Percentiles rank a stretch among this genome's conserved stretches.
These are phyloP conservation scores for Pegoplata infirma DNA, from an alignment of 2,888 invertebrate species.

Conservation along the genomic window DNA sequence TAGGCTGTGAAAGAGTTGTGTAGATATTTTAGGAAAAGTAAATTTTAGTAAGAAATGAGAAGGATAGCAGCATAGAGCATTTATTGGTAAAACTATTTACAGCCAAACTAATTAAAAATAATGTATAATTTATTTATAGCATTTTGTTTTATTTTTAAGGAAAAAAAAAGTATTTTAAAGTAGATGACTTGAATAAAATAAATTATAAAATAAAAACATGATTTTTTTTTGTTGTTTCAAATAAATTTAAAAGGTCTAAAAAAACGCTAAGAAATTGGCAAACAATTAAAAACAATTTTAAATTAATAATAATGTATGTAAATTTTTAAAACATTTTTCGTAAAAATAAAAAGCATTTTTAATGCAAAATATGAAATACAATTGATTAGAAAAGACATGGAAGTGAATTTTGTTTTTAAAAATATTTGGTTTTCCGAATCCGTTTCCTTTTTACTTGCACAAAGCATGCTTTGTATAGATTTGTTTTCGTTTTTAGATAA, in stretches of 20 bases:
- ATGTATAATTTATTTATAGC: not conserved
- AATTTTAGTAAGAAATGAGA: not conserved
- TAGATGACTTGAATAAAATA: conserved; percentile 16
- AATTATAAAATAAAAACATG: conserved; percentile 20
- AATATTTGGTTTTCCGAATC: conserved; percentile 1
- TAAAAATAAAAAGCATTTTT: conserved; percentile 18
- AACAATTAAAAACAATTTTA: not conserved
- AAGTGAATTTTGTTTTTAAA: conserved; percentile 15
- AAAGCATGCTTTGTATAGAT: conserved; percentile 40
- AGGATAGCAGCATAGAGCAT: not conserved
- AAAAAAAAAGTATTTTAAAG: conserved; percentile 2
- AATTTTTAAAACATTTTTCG: conserved; percentile 6
- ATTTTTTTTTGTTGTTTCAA: conserved; percentile 8
- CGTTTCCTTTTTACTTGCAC: conserved; percentile 28
- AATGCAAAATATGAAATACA: conserved; percentile 9
- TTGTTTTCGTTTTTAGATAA: not conserved
- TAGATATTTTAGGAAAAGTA: not conserved
- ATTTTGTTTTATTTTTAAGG: not conserved
- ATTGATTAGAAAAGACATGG: not conserved
- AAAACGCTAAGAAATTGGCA: conserved; percentile 9
- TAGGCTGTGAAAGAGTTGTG: not conserved
- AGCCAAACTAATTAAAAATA: conserved; percentile 10
- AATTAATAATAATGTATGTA: not conserved
- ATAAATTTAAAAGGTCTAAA: not conserved
- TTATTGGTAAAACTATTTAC: conserved; percentile 21